These are phyloP conservation scores for Tridacna gigas DNA, from an alignment of 2,888 invertebrate genomes.

Conservation along the genomic window DNA sequence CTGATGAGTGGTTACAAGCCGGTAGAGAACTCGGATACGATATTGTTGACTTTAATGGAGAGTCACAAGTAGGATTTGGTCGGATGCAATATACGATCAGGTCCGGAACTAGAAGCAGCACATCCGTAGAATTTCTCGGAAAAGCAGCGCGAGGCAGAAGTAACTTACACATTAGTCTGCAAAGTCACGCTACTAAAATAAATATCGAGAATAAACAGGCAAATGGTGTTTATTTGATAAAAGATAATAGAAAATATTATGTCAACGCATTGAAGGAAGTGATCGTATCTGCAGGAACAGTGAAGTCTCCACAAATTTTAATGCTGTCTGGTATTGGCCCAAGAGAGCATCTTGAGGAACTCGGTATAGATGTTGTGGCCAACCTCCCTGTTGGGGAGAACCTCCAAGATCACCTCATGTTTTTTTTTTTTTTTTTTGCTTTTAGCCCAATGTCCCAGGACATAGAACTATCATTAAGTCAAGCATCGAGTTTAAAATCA, in stretches of 20 bases:
- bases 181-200: constrained; percentile 70
- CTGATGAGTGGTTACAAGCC: constrained; percentile 16
- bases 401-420: constrained; percentile 35
- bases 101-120: constrained; percentile 19
- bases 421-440: constrained; percentile 23
- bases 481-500: constrained; percentile 27
- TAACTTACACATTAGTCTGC: constrained; percentile 30
- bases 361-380: constrained; percentile 78
- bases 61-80: constrained; percentile 14
- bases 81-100: not conserved
- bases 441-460: constrained; percentile 27
- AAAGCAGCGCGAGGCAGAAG: not conserved
- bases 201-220: constrained; percentile 69
- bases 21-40: constrained; percentile 40
- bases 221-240: constrained; percentile 71
- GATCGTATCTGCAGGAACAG: constrained; percentile 81
- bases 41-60: constrained; percentile 40
- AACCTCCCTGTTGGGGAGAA: constrained; percentile 75
- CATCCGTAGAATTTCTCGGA: constrained; percentile 13
- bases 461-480: constrained; percentile 25
- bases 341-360: constrained; percentile 74
- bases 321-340: constrained; percentile 22
- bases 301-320: constrained; percentile 79
- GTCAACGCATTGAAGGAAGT: constrained; percentile 75
- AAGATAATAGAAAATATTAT: constrained; percentile 58